Evolutionary conservation across 2,113 vertebrate species (phyloP).

Genomic region (Stictonetta naevosa): DNA sequence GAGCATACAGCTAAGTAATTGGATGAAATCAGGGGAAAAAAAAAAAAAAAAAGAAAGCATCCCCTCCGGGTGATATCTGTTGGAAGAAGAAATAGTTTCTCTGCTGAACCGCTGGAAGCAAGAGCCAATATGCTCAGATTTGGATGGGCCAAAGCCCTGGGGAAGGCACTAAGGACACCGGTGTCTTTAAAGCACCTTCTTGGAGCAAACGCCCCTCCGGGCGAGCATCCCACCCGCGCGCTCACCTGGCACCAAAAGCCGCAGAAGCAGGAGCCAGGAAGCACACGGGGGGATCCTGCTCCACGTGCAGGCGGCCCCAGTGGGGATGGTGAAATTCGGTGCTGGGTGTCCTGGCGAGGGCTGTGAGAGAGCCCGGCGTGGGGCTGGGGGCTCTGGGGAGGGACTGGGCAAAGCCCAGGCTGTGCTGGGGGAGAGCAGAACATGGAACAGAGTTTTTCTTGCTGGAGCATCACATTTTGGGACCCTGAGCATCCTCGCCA

Average conservation of each 20-base stretch:
- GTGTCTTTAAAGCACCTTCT: background rate
- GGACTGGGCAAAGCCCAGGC: background rate
- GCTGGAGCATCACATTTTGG: background rate
- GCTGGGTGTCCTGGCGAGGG: background rate
- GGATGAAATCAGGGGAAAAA: conserved; percentile 54
- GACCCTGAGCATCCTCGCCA: background rate
- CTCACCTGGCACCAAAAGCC: background rate
- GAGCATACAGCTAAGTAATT: conserved; percentile 65
- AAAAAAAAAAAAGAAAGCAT: conserved; percentile 32
- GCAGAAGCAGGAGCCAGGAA: background rate
- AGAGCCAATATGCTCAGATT: background rate
- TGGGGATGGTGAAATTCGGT: fast-evolving
- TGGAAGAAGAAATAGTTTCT: conserved; percentile 19
- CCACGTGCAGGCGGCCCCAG: fast-evolving
- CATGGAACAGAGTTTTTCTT: background rate
- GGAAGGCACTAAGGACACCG: background rate
- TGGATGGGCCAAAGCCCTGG: background rate
- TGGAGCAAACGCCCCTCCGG: background rate
- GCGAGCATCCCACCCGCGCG: background rate
- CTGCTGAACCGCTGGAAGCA: background rate
- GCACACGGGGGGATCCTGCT: fast-evolving
- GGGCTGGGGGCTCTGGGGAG: background rate
- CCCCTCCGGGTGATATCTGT: conserved; percentile 18
- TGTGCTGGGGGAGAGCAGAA: background rate
- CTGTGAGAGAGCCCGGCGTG: fast-evolving